Evolutionary conservation across 2,888 invertebrate species (phyloP).

Genomic region (Cylloceria caligata): DNA sequence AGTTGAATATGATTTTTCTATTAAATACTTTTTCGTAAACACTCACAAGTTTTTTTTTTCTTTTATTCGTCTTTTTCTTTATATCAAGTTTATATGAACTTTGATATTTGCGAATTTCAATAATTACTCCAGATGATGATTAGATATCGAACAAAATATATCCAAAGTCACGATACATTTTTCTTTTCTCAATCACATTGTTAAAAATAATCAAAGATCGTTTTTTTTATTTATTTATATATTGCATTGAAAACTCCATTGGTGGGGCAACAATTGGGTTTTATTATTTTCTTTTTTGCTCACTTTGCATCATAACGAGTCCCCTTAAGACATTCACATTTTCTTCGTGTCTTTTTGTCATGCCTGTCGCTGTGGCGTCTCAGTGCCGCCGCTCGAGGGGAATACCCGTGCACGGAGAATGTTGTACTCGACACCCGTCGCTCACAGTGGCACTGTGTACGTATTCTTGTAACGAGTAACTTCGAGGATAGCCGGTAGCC

Average conservation of each 20-base stretch:
- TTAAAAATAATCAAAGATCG: background rate
- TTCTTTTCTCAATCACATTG: background rate
- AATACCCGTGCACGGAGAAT: constrained; percentile 49
- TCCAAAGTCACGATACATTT: background rate
- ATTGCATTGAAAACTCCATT: background rate
- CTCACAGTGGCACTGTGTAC: constrained; percentile 36
- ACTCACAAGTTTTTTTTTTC: background rate
- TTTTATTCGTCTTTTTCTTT: background rate
- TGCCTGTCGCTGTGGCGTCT: constrained; percentile 24
- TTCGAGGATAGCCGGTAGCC: constrained; percentile 56
- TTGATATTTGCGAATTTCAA: too few species aligned
- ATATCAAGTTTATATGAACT: background rate
- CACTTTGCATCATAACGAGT: background rate
- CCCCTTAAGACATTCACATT: background rate
- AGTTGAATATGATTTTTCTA: background rate
- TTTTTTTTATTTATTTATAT: too few species aligned
- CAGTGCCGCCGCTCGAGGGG: background rate
- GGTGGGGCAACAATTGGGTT: background rate
- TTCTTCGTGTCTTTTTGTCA: constrained; percentile 11
- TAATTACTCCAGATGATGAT: too few species aligned
- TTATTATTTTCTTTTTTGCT: background rate
- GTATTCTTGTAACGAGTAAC: constrained; percentile 38
- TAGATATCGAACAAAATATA: background rate
- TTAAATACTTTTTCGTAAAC: background rate
- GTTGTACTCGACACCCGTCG: constrained; percentile 56